Evolutionary conservation across 2,888 invertebrate species (phyloP), one percentile per base, ranked within the genome.

Genomic region (Eupithecia tripunctaria): DNA sequence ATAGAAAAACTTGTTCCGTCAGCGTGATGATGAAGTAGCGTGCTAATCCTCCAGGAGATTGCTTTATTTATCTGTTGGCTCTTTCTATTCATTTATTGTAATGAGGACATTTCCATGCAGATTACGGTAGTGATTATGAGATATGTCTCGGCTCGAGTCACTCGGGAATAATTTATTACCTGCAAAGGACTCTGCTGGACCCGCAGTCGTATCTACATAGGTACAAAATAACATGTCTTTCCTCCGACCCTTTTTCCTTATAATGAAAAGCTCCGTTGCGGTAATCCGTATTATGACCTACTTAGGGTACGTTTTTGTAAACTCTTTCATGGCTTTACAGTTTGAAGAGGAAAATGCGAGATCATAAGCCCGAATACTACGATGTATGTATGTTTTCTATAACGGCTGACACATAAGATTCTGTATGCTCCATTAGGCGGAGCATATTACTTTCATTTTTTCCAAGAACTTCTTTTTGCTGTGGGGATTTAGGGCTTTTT

Each of bases 221-320:
- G 85, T 86, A 85, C 83, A 82, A 85, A 87, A 89, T 90, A 87
- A 89, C 85, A 84, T 85, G 82, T 86, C 85, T 88, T 87, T 88
- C 82, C 76, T 89, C 82, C 76, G 81, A 81, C 82, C 84, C 83
- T 82, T 84, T 85, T 83, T 82, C 81, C 80, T 82, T 81, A 83
- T 88, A 87, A 89, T 88, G 87, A 89, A 89, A 88, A 86, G 84
- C 87, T 84, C 86, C 82, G 80, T 82, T 80, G 83, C 78, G 81
- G 83, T 83, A 84, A 86, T 83, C 83, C 82, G 80, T 82, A 82
- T 80, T 82, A 73, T 68, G 80, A 77, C 80, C 84, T 84, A 83
- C 76, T 81, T 71, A 76, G 80, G 83, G 80, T 80, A 73, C 76
- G 80, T 84, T 82, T 83, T 83, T 83, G 81, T 77, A 75, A 77